These are phyloP conservation scores for Chlorops oryzae DNA, from an alignment of 1,140 invertebrate genomes.

Conservation along the genomic window DNA sequence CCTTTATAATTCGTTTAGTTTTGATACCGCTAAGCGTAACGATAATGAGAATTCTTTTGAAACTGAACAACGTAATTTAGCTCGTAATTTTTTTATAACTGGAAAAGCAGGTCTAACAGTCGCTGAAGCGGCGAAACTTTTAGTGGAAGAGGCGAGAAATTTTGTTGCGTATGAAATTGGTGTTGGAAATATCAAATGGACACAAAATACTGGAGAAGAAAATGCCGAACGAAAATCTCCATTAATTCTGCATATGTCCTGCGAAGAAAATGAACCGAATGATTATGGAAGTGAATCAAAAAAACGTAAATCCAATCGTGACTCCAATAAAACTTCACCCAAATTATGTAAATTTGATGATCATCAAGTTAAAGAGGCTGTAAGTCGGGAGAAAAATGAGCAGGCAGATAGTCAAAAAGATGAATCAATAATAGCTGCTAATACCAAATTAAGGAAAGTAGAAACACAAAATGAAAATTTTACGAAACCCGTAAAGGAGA, in stretches of 20 bases:
- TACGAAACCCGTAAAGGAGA: too few species aligned
- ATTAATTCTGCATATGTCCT: slow-evolving; percentile 13
- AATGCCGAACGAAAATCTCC: background rate
- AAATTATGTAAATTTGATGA: too few species aligned
- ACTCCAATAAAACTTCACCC: background rate
- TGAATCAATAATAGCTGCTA: too few species aligned
- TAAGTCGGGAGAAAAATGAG: too few species aligned
- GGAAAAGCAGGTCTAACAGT: slow-evolving; percentile 74
- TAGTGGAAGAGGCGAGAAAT: slow-evolving; percentile 74
- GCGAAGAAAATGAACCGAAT: slow-evolving; percentile 10
- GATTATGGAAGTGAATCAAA: too few species aligned
- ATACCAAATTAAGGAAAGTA: too few species aligned
- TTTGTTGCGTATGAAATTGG: slow-evolving; percentile 61
- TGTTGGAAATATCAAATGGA: slow-evolving; percentile 56
- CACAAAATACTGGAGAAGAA: slow-evolving; percentile 12
- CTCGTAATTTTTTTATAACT: slow-evolving; percentile 72
- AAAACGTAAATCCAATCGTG: background rate
- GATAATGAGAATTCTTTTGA: slow-evolving; percentile 66
- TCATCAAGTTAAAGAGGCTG: too few species aligned
- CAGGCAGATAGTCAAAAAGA: too few species aligned
- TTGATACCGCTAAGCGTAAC: slow-evolving; percentile 70
- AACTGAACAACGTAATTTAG: slow-evolving; percentile 59
- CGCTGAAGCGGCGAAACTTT: slow-evolving; percentile 69
- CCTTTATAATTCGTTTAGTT: slow-evolving; percentile 72
- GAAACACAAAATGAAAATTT: too few species aligned